phyloP scores from a whole-genome alignment of 53 echinoderm and acorn worm genomes.

The Crossaster papposus region DNA sequence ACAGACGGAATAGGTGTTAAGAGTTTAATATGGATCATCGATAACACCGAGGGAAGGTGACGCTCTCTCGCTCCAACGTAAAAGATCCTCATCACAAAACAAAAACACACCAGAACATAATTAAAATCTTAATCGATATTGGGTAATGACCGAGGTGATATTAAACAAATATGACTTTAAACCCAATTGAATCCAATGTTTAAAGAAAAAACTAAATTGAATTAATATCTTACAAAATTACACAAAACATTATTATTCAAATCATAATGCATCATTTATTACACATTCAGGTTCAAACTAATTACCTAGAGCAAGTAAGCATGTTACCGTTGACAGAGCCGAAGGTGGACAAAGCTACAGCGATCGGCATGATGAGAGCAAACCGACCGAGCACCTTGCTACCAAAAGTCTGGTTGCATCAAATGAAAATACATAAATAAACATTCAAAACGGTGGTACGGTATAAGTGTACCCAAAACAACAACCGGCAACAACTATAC shows the following conservation, averaged over 20 bases:
- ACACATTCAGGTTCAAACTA: not conserved
- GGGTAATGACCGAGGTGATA: too few relatives aligned
- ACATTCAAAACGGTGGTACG: not conserved
- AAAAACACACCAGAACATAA: too few relatives aligned
- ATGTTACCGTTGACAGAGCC: conserved; percentile 89
- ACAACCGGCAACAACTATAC: too few relatives aligned
- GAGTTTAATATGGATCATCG: conserved; percentile 48
- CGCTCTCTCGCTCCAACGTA: conserved; percentile 48
- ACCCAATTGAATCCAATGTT: too few relatives aligned
- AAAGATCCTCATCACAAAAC: conserved; percentile 14
- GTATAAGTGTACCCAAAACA: too few relatives aligned
- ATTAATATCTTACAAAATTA: too few relatives aligned
- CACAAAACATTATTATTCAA: too few relatives aligned
- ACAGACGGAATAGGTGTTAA: conserved; percentile 45
- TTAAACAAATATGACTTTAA: too few relatives aligned
- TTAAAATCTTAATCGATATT: too few relatives aligned
- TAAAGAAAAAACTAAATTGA: too few relatives aligned
- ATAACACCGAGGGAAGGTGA: conserved; percentile 28
- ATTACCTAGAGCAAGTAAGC: conserved; percentile 85
- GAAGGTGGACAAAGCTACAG: conserved; percentile 87
- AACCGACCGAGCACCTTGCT: conserved; percentile 70
- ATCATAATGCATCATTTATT: too few relatives aligned
- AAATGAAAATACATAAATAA: not conserved
- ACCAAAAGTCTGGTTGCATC: conserved; percentile 68
- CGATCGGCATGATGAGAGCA: conserved; percentile 66